Conservation (phyloP, 2,888 invertebrate genomes). For the Brenthis daphne region DNA sequence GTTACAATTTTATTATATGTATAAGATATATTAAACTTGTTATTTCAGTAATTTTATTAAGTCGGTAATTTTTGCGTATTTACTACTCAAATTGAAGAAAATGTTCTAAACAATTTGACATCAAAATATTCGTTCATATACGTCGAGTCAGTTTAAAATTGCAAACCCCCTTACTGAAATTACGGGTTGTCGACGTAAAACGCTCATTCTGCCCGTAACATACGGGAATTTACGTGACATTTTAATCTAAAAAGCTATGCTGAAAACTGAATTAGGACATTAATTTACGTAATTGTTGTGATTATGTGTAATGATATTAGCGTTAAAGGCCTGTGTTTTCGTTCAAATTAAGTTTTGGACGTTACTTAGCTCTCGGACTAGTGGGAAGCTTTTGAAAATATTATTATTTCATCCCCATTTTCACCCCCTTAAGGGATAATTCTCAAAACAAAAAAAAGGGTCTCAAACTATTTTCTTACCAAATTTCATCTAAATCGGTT, state of each 20-base stretch:
- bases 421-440: no score
- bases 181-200: slow-evolving; percentile 23
- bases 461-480: no score
- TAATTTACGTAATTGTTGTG: slow-evolving; percentile 19
- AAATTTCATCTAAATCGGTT: no score
- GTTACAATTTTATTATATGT: no score
- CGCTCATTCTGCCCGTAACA: slow-evolving; percentile 28
- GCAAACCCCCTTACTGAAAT: slow-evolving; percentile 17
- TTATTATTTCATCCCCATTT: no score
- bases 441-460: no score
- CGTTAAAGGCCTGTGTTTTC: background rate
- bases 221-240: slow-evolving; percentile 26
- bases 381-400: no score
- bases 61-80: background rate
- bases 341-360: background rate
- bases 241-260: slow-evolving; percentile 28
- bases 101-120: slow-evolving; percentile 17
- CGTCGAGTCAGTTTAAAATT: slow-evolving; percentile 18
- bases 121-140: slow-evolving; percentile 18
- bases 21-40: no score
- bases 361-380: no score
- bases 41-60: background rate
- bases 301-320: slow-evolving; percentile 16
- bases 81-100: slow-evolving; percentile 4
- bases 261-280: slow-evolving; percentile 27